Conservation (phyloP, 2,113 vertebrate genomes). For the Psammodynastes pulverulentus region DNA sequence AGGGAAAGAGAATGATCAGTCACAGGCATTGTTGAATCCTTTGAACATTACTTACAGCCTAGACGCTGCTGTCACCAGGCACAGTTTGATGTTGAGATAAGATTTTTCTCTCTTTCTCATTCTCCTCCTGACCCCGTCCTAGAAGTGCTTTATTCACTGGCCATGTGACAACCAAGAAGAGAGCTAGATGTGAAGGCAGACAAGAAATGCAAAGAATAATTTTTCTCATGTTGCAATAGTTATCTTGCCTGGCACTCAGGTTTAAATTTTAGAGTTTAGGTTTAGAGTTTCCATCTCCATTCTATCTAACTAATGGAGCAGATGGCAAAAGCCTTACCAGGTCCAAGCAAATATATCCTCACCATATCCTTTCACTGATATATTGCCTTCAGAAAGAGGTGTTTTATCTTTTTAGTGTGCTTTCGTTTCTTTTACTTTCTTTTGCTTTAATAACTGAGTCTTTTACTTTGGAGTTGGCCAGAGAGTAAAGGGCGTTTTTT, state of each 20-base stretch:
- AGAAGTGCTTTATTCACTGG: constrained; percentile 74
- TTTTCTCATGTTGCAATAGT: constrained; percentile 49
- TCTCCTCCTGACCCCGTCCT: constrained; percentile 17
- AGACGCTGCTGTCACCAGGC: constrained; percentile 87
- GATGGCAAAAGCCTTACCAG: constrained; percentile 24
- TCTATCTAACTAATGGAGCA: constrained; percentile 20
- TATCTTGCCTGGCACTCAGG: constrained; percentile 46
- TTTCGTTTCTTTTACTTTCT: background rate
- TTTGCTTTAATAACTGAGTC: background rate
- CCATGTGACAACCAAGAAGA: constrained; percentile 71
- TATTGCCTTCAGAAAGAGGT: constrained; percentile 31
- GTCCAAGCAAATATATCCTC: fast-evolving
- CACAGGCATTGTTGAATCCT: constrained; percentile 76
- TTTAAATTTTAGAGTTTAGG: constrained; percentile 26
- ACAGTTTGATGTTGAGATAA: constrained; percentile 85
- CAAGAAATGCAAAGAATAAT: constrained; percentile 39
- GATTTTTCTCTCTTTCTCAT: constrained; percentile 62
- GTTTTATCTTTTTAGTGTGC: background rate
- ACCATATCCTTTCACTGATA: constrained; percentile 11
- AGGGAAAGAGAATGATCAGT: constrained; percentile 80
- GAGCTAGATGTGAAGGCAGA: constrained; percentile 62
- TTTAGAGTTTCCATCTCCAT: constrained; percentile 41
- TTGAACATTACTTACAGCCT: constrained; percentile 88
- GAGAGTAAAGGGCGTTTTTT: background rate
- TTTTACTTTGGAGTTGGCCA: background rate